These are phyloP conservation scores for Cariama cristata DNA, from an alignment of 2,113 vertebrate genomes.

Conservation along the genomic window DNA sequence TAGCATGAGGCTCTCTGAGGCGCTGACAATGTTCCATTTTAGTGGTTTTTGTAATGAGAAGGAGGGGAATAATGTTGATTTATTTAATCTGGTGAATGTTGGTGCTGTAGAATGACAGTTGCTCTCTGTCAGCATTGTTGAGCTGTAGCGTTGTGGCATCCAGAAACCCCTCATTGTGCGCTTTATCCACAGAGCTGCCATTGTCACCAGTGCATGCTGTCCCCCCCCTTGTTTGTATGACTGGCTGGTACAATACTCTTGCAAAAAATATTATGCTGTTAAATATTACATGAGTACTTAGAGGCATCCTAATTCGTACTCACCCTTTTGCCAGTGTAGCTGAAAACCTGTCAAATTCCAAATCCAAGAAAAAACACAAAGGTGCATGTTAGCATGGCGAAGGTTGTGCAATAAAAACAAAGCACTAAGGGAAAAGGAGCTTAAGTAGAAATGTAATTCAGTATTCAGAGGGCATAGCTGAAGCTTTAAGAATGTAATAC, in stretches of 20 bases:
- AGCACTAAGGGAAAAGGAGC: neutral
- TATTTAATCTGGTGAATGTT: slow-evolving; percentile 69
- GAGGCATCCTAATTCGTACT: neutral
- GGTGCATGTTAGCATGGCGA: neutral
- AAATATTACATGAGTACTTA: slow-evolving; percentile 49
- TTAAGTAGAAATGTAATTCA: neutral
- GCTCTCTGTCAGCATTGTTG: slow-evolving; percentile 66
- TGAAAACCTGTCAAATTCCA: slow-evolving; percentile 8
- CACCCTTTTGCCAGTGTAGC: neutral
- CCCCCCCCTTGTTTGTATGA: slow-evolving; percentile 28
- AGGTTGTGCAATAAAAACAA: neutral
- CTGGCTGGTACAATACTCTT: slow-evolving; percentile 38
- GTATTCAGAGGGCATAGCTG: neutral
- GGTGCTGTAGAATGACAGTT: slow-evolving; percentile 63
- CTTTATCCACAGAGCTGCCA: slow-evolving; percentile 46
- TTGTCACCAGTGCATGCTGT: slow-evolving; percentile 47
- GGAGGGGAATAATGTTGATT: slow-evolving; percentile 61
- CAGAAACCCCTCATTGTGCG: slow-evolving; percentile 48
- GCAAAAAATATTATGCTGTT: slow-evolving; percentile 41
- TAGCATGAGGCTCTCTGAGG: neutral
- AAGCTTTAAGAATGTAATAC: neutral
- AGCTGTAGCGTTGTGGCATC: slow-evolving; percentile 13
- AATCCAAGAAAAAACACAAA: neutral
- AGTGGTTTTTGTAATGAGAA: slow-evolving; percentile 32
- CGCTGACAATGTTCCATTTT: slow-evolving; percentile 51